Base-by-base conservation (phyloP, 2,113 vertebrate species). In the Rhinogobius similis region DNA sequence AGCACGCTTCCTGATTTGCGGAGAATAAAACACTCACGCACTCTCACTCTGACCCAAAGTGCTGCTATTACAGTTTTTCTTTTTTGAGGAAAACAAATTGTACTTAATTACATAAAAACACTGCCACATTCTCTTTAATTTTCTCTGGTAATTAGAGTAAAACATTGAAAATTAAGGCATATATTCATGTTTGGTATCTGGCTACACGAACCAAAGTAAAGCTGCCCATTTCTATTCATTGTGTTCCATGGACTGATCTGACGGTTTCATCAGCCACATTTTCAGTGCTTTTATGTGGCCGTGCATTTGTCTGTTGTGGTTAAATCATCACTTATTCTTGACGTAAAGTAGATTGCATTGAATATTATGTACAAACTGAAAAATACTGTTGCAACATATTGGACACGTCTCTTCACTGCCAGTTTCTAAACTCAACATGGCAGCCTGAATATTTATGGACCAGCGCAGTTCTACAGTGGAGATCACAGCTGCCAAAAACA, bases 401-500 rank as follows among this genome's bases (percentile, higher is more conserved):
- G 24, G 55, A 58, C 55, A 29, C 55, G 11, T 56, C 53, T 56
- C 53, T 13, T 55, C 55, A 29, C 26, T 32, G 55, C 26, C 55
- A 29, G 24, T 14, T 5, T 20, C 55, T 58, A 13, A 8, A 29
- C 13, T 27, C 55, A 26, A 58, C 55, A 29, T 18, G 26, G 24
- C 24, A 29, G 55, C 14, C 6, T 29, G 55, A 29, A 58, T 29
- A 58, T 58, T 58, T 29, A 58, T 18, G 8, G 26, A 58, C 13
- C 24, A 18, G 26, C 11, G 55, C 7, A 4, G 52, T 13, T 55
- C 20, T 50, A n/a, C 7, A 50, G 46, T 8, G 4, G 12, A 61
- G 58, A n/a, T n/a, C 58, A n/a, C 29, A 38, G 58, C 27, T 61
- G 58, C 56, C 16, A 36, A 32, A 59, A 59, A 59, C 56, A 32